These are phyloP conservation scores for Calonectris borealis DNA, from an alignment of 2,113 vertebrate species.

Conservation along the genomic window DNA sequence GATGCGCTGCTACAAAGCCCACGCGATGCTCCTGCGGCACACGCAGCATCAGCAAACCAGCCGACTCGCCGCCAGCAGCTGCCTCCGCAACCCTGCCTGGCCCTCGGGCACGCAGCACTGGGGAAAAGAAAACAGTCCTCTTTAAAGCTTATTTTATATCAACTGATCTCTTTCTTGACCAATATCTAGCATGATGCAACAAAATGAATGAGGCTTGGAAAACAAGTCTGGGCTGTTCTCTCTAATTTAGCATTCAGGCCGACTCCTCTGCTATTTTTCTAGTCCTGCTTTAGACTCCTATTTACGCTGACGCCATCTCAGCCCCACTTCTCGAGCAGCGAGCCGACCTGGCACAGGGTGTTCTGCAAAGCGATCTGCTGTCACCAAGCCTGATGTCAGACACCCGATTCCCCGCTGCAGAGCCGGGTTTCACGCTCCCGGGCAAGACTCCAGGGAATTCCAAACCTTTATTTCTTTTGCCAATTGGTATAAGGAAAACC, in stretches of 20 bases:
- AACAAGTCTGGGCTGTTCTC: slow-evolving; percentile 39
- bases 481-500: neutral
- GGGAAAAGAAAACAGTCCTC: neutral
- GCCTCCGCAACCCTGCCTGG: neutral
- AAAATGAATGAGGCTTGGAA: neutral
- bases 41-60: neutral
- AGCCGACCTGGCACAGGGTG: neutral
- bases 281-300: neutral
- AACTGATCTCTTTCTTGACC: neutral
- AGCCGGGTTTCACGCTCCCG: accelerated
- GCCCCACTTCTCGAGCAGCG: neutral
- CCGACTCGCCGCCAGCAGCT: neutral
- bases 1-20: neutral
- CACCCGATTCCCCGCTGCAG: accelerated
- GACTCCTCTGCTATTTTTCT: neutral
- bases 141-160: neutral
- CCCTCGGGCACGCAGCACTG: accelerated
- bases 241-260: neutral
- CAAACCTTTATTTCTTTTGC: neutral
- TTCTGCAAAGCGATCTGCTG: neutral
- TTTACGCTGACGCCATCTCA: neutral
- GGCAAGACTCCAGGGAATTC: neutral
- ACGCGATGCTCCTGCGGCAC: neutral
- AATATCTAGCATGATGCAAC: neutral
- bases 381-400: neutral